Conservation (phyloP, 2,113 vertebrate species). For the Philantomba maxwellii region DNA sequence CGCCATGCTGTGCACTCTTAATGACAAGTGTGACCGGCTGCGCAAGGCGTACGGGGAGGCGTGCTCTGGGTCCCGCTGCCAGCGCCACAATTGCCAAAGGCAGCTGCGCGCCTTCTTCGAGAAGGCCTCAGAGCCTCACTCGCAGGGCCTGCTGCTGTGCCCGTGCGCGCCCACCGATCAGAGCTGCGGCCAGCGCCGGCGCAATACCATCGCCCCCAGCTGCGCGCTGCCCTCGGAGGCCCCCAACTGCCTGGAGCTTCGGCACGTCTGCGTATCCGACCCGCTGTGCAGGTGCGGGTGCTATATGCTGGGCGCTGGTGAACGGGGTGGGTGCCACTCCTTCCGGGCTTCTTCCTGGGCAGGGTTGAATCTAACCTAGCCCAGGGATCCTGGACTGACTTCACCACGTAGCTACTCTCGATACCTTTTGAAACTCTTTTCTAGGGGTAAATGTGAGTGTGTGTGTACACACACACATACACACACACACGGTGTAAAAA, state of each 20-base stretch:
- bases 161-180: conserved; percentile 85
- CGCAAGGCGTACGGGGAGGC: conserved; percentile 90
- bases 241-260: conserved; percentile 90
- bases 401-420: background rate
- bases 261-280: conserved; percentile 85
- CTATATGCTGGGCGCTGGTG: background rate
- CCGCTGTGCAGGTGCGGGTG: conserved; percentile 94
- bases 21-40: conserved; percentile 89
- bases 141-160: conserved; percentile 93
- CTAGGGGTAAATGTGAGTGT: background rate
- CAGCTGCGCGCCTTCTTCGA: conserved; percentile 94
- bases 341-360: background rate
- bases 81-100: conserved; percentile 86
- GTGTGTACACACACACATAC: background rate
- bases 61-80: conserved; percentile 88
- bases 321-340: background rate
- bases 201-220: conserved; percentile 93
- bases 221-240: conserved; percentile 88
- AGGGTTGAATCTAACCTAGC: background rate
- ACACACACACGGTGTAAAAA: background rate
- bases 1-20: conserved; percentile 89
- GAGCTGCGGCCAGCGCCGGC: conserved; percentile 89
- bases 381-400: background rate
- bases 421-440: conserved; percentile 4
- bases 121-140: conserved; percentile 87